Percentiles rank a stretch among this genome's conserved stretches.
phyloP scores from a whole-genome alignment of 2,888 invertebrate species.

The Drosophila phalerata region DNA sequence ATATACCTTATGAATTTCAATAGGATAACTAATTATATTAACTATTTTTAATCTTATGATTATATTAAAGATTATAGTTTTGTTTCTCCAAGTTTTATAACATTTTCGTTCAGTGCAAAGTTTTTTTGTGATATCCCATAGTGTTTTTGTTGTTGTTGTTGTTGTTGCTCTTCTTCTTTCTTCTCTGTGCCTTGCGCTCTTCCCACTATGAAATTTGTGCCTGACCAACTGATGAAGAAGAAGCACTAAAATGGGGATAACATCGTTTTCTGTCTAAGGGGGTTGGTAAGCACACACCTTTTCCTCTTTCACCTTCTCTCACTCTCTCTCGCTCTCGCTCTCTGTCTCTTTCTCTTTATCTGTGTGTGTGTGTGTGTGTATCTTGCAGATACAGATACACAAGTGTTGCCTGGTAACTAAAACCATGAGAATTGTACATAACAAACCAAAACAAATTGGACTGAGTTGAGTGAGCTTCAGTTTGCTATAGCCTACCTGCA shows the following conservation, averaged over 20 bases:
- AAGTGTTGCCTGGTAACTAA: slow-evolving; percentile 77
- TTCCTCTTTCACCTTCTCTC: neutral
- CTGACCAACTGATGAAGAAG: slow-evolving; percentile 52
- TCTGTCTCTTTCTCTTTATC: neutral
- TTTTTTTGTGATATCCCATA: neutral
- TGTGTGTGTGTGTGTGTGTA: slow-evolving; percentile 44
- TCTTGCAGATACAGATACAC: slow-evolving; percentile 66
- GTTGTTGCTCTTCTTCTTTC: neutral
- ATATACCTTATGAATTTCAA: no score
- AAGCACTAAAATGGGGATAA: slow-evolving; percentile 57
- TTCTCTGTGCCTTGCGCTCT: neutral
- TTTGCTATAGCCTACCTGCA: neutral
- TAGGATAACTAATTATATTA: no score
- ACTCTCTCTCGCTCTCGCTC: neutral
- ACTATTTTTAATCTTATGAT: neutral
- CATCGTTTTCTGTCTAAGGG: slow-evolving; percentile 50
- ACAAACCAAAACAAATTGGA: slow-evolving; percentile 76
- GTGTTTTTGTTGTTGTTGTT: neutral
- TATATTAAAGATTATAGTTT: neutral
- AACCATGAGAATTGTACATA: slow-evolving; percentile 77
- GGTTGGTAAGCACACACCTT: slow-evolving; percentile 35
- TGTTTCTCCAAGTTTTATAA: neutral
- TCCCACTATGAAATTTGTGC: neutral
- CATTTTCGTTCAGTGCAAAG: slow-evolving; percentile 1
- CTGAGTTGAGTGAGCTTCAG: slow-evolving; percentile 12